These are phyloP conservation scores for Ochropacha duplaris DNA, from an alignment of 2,888 invertebrate species.

Conservation along the genomic window DNA sequence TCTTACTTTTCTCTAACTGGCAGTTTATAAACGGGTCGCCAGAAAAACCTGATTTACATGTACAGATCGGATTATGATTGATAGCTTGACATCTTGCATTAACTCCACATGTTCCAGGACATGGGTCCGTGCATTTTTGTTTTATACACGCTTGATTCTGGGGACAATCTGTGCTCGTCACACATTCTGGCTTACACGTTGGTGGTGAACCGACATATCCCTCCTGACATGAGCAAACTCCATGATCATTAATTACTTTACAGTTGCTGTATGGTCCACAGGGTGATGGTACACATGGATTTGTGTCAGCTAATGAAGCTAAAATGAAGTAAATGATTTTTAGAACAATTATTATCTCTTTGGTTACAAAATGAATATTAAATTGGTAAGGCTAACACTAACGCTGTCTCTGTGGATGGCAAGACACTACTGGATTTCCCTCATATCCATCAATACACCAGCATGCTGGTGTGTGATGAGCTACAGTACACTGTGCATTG, in stretches of 20 bases:
- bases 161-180: constrained; percentile 89
- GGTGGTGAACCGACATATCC: constrained; percentile 90
- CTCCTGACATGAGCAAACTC: constrained; percentile 90
- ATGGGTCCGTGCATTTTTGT: constrained; percentile 89
- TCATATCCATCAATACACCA: constrained; percentile 89
- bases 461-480: constrained; percentile 92
- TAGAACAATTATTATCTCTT: neutral
- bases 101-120: constrained; percentile 89
- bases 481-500: constrained; percentile 90
- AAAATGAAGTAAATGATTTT: constrained; percentile 37
- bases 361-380: constrained; percentile 1
- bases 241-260: constrained; percentile 87
- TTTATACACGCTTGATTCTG: constrained; percentile 88
- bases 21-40: constrained; percentile 92
- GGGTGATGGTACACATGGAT: constrained; percentile 89
- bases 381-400: constrained; percentile 41
- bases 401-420: constrained; percentile 73
- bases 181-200: constrained; percentile 89
- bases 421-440: constrained; percentile 88
- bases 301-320: constrained; percentile 72
- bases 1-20: constrained; percentile 83
- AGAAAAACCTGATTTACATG: constrained; percentile 87
- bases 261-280: constrained; percentile 91
- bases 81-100: constrained; percentile 89
- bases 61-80: constrained; percentile 91